A percentile compares a stretch with the other conserved stretches of the same genome.
Evolutionary conservation across 2,797 vertebrate species (phyloP).

Genomic region (Enteromius trimaculatus): DNA sequence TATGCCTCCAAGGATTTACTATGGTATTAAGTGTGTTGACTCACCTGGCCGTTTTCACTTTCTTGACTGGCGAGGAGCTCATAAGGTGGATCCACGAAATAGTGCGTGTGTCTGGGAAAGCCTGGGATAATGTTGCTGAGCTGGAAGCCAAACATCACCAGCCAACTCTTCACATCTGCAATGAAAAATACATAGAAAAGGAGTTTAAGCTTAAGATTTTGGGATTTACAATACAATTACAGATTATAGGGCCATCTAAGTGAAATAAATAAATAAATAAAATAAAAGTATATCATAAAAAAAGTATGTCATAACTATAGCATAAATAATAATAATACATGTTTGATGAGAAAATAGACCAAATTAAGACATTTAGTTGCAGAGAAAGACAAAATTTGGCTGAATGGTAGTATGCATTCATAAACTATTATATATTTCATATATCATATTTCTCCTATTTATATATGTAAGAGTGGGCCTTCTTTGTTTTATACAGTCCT

Average conservation of each 20-base stretch:
- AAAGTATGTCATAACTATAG: background rate
- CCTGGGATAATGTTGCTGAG: constrained; percentile 99
- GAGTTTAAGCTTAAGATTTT: background rate
- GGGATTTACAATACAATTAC: background rate
- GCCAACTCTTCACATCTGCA: constrained; percentile 98
- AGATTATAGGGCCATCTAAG: background rate
- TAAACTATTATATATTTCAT: background rate
- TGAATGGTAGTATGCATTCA: background rate
- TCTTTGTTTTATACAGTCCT: background rate
- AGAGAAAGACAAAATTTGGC: background rate
- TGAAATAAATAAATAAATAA: background rate
- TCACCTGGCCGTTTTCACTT: constrained; percentile 96
- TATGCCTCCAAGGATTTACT: background rate
- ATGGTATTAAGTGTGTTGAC: constrained; percentile 20
- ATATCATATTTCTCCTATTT: background rate
- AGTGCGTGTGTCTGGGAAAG: constrained; percentile 95
- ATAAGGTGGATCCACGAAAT: constrained; percentile 95
- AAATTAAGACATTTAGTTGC: background rate
- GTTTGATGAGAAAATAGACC: background rate
- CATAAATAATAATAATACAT: background rate
- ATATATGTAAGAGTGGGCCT: background rate
- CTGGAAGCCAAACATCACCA: constrained; percentile 99
- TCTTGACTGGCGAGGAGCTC: constrained; percentile 94
- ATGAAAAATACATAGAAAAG: background rate
- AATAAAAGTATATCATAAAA: background rate